phyloP scores from a whole-genome alignment of 2,888 invertebrate genomes.

The Cryptus viduatorius region DNA sequence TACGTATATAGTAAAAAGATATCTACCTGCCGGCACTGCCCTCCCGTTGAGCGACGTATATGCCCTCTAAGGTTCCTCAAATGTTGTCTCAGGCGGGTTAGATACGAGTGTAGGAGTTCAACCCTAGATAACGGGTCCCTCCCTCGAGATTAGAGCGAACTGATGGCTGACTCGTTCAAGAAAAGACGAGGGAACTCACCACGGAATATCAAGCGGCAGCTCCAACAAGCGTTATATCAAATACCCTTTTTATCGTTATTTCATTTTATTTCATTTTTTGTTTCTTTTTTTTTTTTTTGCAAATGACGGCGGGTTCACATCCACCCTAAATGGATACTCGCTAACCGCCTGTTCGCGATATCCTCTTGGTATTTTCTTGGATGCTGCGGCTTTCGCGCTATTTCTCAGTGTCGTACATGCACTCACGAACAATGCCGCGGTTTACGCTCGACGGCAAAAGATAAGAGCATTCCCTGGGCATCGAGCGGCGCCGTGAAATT shows the following conservation, averaged over 20 bases:
- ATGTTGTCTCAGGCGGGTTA: constrained; percentile 83
- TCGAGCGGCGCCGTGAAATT: constrained; percentile 57
- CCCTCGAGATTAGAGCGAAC: constrained; percentile 62
- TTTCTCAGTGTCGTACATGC: constrained; percentile 35
- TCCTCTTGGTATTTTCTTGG: constrained; percentile 11
- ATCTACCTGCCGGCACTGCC: constrained; percentile 77
- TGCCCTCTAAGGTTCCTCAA: constrained; percentile 78
- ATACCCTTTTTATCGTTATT: not conserved
- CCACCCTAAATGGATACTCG: constrained; percentile 37
- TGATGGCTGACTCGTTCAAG: constrained; percentile 47
- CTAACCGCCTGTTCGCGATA: constrained; percentile 20
- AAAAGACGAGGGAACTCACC: constrained; percentile 1
- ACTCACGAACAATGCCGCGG: constrained; percentile 61
- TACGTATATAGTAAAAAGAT: constrained; percentile 44
- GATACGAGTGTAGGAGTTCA: constrained; percentile 74
- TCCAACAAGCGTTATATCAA: constrained; percentile 25
- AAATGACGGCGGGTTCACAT: not conserved
- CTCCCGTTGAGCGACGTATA: constrained; percentile 52
- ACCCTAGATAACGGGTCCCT: constrained; percentile 75
- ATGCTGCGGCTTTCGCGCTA: constrained; percentile 44
- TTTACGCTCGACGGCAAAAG: constrained; percentile 32
- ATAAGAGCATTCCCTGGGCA: constrained; percentile 61
- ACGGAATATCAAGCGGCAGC: constrained; percentile 59
- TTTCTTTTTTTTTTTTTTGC: constrained; percentile 1
- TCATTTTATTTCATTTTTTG: constrained; percentile 36